These are phyloP conservation scores for Chloroclystis v-ata DNA, from an alignment of 2,888 invertebrate genomes.

Conservation along the genomic window DNA sequence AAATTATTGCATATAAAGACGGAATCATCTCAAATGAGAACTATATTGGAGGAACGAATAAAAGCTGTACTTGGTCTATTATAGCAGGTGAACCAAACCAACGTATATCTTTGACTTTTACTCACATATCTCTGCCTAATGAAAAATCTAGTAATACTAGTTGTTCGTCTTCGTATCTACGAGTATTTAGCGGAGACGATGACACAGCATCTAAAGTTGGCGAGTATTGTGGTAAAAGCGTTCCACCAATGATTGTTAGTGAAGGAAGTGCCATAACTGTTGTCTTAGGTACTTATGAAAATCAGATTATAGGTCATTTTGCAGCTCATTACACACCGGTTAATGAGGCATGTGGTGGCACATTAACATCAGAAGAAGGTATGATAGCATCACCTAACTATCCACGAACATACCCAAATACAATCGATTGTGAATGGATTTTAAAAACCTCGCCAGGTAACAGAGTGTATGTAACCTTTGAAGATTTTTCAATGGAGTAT, in stretches of 20 bases:
- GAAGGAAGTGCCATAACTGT: constrained; percentile 81
- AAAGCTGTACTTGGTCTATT: constrained; percentile 86
- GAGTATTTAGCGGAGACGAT: constrained; percentile 85
- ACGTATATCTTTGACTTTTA: constrained; percentile 83
- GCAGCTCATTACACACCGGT: constrained; percentile 65
- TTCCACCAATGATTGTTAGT: constrained; percentile 83
- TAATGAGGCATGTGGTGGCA: constrained; percentile 88
- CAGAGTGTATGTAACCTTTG: constrained; percentile 81
- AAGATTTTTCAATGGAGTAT: constrained; percentile 82
- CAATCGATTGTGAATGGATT: constrained; percentile 87
- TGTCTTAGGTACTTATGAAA: constrained; percentile 51
- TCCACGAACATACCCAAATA: constrained; percentile 83
- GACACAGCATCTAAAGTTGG: constrained; percentile 80
- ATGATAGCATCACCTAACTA: constrained; percentile 91
- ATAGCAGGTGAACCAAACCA: constrained; percentile 74
- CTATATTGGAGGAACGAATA: constrained; percentile 42
- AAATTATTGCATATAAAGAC: constrained; percentile 71
- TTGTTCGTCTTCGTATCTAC: constrained; percentile 55
- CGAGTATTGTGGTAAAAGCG: constrained; percentile 80
- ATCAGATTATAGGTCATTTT: constrained; percentile 49
- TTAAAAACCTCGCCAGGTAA: constrained; percentile 80
- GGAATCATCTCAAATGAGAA: constrained; percentile 74
- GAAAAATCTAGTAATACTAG: constrained; percentile 38
- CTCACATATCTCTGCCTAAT: constrained; percentile 70
- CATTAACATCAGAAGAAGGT: constrained; percentile 82